Percentiles rank a stretch among this genome's conserved stretches.
phyloP scores from a whole-genome alignment of 2,113 vertebrate genomes.

The Podarcis muralis region DNA sequence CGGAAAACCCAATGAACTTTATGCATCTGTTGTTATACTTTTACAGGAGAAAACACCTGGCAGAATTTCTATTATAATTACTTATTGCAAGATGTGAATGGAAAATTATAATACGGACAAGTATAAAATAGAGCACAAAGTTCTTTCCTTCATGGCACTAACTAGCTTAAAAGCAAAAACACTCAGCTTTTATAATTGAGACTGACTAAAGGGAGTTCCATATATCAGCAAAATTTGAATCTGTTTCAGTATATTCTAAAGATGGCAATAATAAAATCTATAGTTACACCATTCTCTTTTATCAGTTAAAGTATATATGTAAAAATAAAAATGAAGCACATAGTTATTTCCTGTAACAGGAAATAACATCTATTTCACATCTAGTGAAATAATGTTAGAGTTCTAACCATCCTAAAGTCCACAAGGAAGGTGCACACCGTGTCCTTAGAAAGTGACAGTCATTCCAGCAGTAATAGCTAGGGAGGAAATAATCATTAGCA shows the following conservation, averaged over 20 bases:
- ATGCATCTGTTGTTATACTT: background rate
- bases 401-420: constrained; percentile 34
- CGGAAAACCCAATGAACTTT: background rate
- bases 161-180: background rate
- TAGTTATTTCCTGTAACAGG: background rate
- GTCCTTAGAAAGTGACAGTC: background rate
- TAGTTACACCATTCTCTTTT: background rate
- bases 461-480: background rate
- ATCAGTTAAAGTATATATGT: background rate
- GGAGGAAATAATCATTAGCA: constrained; percentile 31
- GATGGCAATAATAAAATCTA: background rate
- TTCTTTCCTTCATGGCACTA: too few relatives aligned
- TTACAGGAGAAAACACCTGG: background rate
- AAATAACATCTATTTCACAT: too few relatives aligned
- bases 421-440: background rate
- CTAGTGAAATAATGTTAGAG: background rate
- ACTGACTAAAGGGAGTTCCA: background rate
- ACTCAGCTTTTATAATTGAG: background rate
- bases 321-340: background rate
- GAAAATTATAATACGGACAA: background rate
- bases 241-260: background rate
- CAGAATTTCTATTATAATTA: background rate
- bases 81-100: background rate
- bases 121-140: constrained; percentile 22
- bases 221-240: background rate